Base-by-base conservation (phyloP, 1,140 invertebrate species). In the Drosophila bifasciata region DNA sequence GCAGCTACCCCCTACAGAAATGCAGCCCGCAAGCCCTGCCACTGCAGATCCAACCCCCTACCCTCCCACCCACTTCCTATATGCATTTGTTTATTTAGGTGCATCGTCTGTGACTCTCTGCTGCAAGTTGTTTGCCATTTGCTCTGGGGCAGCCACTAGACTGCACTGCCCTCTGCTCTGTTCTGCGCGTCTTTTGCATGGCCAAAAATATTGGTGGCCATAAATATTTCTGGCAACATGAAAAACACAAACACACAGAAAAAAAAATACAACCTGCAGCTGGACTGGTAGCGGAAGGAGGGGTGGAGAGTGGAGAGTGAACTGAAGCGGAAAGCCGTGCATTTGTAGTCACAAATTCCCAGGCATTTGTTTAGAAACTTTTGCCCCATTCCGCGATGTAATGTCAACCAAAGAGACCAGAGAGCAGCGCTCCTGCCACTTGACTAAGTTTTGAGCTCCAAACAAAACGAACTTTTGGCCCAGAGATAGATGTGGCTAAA, bases 141-240 rank as follows among this genome's bases (percentile, higher is more conserved):
- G 69, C 63, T 67, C 55, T 62, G 45, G 49, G 66, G 19, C 19
- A n/a, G n/a, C n/a, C n/a, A n/a, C n/a, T n/a, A n/a, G n/a, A n/a
- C n/a, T n/a, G n/a, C n/a, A n/a, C n/a, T n/a, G n/a, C n/a, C n/a
- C n/a, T n/a, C n/a, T n/a, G 0, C 23, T 7, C 23, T 32, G 32
- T 55, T 73, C 45, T 70, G 45, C 50, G 52, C 50, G 46, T 67
- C 61, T 61, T 63, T 66, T 56, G 25, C 53, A 67, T 61, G 9
- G 36, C 40, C 56, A 68, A 83, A 86, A 88, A 86, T 86, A 86
- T 83, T 86, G 81, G 75, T 78, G 69, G 59, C 78, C 78, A 86
- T 86, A 86, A 81, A 88, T 86, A 81, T 68, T 68, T 11, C 32
- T 81, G 78, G 83, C 69, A 76, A 83, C 74, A 81, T 63, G 32